A percentile compares a stretch with the other conserved stretches of the same genome.
Conservation (phyloP, 2,797 vertebrate genomes). For the Danio tinwini region DNA sequence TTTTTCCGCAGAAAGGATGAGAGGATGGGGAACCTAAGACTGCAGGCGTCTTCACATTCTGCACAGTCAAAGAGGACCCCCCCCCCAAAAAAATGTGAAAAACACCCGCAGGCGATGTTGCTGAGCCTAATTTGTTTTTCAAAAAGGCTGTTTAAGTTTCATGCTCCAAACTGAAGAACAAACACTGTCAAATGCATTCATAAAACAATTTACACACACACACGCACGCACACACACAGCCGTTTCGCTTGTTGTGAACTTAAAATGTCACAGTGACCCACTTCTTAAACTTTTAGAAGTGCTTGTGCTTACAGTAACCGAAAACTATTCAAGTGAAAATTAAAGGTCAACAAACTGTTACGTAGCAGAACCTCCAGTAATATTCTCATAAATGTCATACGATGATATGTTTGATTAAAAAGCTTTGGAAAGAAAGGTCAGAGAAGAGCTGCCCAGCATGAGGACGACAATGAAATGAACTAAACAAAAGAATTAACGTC, state of each 20-base stretch:
- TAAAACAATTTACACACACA: not conserved
- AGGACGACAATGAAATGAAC: not conserved
- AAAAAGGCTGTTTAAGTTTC: constrained; percentile 1
- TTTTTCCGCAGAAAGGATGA: constrained; percentile 10
- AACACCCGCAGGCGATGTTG: not conserved
- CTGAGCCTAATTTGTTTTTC: not conserved
- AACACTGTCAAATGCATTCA: not conserved
- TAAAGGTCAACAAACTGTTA: constrained; percentile 51
- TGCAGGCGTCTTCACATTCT: constrained; percentile 54
- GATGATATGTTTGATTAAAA: constrained; percentile 17
- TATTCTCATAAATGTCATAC: not conserved
- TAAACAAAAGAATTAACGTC: not conserved
- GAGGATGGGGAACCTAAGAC: constrained; percentile 31
- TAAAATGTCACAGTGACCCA: constrained; percentile 19
- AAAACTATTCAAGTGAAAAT: constrained; percentile 7
- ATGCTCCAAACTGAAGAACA: not conserved
- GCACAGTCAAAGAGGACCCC: constrained; percentile 7
- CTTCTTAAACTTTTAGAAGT: constrained; percentile 6
- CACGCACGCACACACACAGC: not conserved
- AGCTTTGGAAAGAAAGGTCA: constrained; percentile 19
- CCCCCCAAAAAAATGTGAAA: too few species aligned
- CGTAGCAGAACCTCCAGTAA: constrained; percentile 55
- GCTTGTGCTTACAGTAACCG: constrained; percentile 11
- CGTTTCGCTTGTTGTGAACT: not conserved
- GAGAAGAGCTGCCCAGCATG: not conserved